Evolutionary conservation across 2,797 vertebrate genomes (phyloP).

Genomic region (Micropoecilia bifurca): DNA sequence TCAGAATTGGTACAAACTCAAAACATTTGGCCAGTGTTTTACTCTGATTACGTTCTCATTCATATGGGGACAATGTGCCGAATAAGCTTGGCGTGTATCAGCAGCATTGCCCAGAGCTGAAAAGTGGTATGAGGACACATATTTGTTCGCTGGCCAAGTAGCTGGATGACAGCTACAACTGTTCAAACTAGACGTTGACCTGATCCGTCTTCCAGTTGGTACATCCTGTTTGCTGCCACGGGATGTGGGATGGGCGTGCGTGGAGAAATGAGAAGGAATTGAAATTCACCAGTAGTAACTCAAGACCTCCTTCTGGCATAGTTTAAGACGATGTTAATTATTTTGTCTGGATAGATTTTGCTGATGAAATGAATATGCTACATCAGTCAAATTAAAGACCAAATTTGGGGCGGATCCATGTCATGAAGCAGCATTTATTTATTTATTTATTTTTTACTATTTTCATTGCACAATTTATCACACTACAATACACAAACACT

Average conservation of each 20-base stretch:
- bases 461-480: not conserved
- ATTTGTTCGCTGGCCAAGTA: constrained; percentile 47
- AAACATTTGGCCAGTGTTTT: constrained; percentile 32
- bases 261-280: constrained; percentile 25
- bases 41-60: constrained; percentile 34
- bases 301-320: not conserved
- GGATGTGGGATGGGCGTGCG: constrained; percentile 21
- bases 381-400: not conserved
- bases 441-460: not conserved
- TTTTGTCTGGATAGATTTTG: not conserved
- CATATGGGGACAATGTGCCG: constrained; percentile 36
- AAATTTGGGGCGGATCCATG: not conserved
- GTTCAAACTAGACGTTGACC: constrained; percentile 26
- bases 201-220: constrained; percentile 44
- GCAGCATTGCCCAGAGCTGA: constrained; percentile 29
- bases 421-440: not conserved
- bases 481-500: not conserved
- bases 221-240: constrained; percentile 41
- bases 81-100: constrained; percentile 38
- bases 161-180: constrained; percentile 53
- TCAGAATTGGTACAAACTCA: not conserved
- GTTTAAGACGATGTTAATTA: not conserved
- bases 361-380: not conserved
- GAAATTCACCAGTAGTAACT: constrained; percentile 13
- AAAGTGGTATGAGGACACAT: constrained; percentile 62